Conservation (phyloP, 92 coral and sea anemone species). For the Actinostola sp. region DNA sequence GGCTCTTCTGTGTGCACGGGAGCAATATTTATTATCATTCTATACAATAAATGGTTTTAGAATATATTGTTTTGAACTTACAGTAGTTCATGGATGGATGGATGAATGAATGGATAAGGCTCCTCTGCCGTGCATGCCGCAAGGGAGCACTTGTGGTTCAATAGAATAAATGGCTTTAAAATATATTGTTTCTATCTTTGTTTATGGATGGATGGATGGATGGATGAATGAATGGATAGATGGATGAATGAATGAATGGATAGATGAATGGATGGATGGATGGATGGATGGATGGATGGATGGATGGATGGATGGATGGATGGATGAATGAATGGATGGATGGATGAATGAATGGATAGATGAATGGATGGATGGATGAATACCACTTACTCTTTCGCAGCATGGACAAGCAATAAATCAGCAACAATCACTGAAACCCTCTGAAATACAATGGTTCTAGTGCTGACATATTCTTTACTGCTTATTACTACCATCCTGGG, state of each 20-base stretch:
- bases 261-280: neutral
- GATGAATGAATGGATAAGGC: neutral
- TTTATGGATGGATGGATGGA: neutral
- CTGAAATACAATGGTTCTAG: slow-evolving; percentile 83
- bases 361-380: neutral
- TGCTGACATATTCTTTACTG: slow-evolving; percentile 73
- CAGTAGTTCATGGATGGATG: neutral
- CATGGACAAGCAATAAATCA: slow-evolving; percentile 82
- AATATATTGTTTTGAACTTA: neutral
- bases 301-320: neutral
- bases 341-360: neutral
- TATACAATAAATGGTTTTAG: no score
- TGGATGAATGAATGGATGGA: neutral
- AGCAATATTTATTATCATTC: no score
- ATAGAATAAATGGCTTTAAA: no score
- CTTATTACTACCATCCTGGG: slow-evolving; percentile 86
- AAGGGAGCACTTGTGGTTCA: no score
- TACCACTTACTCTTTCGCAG: slow-evolving; percentile 85
- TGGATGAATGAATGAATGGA: neutral
- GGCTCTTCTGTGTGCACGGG: no score
- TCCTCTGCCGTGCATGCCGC: neutral
- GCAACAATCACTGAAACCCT: slow-evolving; percentile 86
- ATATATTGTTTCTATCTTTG: neutral
- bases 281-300: neutral
- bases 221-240: neutral